Conservation (phyloP, 2,888 invertebrate genomes). For the Habrosyne pyritoides region DNA sequence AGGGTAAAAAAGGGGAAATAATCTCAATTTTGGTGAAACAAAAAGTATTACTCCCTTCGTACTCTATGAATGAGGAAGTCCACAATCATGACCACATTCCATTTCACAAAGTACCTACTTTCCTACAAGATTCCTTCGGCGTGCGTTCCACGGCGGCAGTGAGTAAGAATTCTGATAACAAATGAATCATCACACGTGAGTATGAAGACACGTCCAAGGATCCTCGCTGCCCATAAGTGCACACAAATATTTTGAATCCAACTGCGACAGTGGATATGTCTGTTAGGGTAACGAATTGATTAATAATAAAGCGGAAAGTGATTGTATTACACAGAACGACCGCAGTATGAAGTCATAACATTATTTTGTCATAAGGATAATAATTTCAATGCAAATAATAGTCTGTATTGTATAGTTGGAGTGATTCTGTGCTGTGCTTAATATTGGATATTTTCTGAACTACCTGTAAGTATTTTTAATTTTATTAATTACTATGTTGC, state of each 20-base stretch:
- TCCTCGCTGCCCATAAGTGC: not conserved
- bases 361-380: slow-evolving; percentile 17
- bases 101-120: too few relatives aligned
- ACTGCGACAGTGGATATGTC: not conserved
- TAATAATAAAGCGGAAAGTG: not conserved
- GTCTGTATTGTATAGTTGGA: not conserved
- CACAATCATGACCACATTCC: too few relatives aligned
- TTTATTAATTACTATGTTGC: not conserved
- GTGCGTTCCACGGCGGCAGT: not conserved
- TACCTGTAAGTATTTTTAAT: not conserved
- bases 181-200: not conserved
- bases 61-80: too few relatives aligned
- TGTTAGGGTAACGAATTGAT: slow-evolving; percentile 1
- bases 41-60: too few relatives aligned
- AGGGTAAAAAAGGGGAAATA: too few relatives aligned
- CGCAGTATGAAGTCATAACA: slow-evolving; percentile 31
- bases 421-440: slow-evolving; percentile 13
- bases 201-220: not conserved
- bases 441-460: slow-evolving; percentile 8
- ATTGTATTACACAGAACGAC: not conserved
- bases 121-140: not conserved
- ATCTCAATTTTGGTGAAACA: too few relatives aligned
- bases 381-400: slow-evolving; percentile 5
- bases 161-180: slow-evolving; percentile 5
- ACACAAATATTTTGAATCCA: not conserved